These are phyloP conservation scores for Clinocottus analis DNA, from an alignment of 2,113 vertebrate genomes.

Conservation along the genomic window DNA sequence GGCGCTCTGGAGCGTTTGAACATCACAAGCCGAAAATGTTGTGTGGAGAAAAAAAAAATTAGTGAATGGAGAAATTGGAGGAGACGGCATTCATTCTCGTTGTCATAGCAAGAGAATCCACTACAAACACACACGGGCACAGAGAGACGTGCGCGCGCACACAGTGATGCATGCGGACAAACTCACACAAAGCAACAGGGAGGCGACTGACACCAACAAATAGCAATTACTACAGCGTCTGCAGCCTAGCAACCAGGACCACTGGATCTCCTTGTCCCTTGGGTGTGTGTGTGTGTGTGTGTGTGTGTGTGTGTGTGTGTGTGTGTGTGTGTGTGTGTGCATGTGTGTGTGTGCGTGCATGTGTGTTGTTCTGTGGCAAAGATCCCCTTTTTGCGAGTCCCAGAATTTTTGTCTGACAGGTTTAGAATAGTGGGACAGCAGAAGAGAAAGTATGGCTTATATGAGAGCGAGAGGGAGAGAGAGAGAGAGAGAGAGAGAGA, in stretches of 20 bases:
- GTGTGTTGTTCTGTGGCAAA: slow-evolving; percentile 51
- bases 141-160: slow-evolving; percentile 10
- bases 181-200: slow-evolving; percentile 64
- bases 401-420: slow-evolving; percentile 61
- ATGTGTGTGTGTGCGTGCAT: slow-evolving; percentile 17
- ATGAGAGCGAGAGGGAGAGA: not conserved
- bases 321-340: slow-evolving; percentile 21
- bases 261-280: slow-evolving; percentile 68
- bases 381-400: slow-evolving; percentile 41
- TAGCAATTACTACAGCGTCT: slow-evolving; percentile 66
- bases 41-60: not conserved
- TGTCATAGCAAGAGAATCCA: slow-evolving; percentile 50
- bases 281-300: slow-evolving; percentile 36
- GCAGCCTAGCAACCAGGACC: slow-evolving; percentile 71
- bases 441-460: slow-evolving; percentile 25
- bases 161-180: slow-evolving; percentile 22
- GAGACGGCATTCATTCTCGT: slow-evolving; percentile 43
- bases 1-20: not conserved
- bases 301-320: slow-evolving; percentile 40
- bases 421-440: slow-evolving; percentile 49
- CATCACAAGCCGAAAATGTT: not conserved
- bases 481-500: not conserved
- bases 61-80: slow-evolving; percentile 40
- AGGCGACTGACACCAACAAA: slow-evolving; percentile 63
- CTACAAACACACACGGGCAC: slow-evolving; percentile 37